phyloP scores from a whole-genome alignment of 2,113 vertebrate species.

The Onychorhynchus coronatus region DNA sequence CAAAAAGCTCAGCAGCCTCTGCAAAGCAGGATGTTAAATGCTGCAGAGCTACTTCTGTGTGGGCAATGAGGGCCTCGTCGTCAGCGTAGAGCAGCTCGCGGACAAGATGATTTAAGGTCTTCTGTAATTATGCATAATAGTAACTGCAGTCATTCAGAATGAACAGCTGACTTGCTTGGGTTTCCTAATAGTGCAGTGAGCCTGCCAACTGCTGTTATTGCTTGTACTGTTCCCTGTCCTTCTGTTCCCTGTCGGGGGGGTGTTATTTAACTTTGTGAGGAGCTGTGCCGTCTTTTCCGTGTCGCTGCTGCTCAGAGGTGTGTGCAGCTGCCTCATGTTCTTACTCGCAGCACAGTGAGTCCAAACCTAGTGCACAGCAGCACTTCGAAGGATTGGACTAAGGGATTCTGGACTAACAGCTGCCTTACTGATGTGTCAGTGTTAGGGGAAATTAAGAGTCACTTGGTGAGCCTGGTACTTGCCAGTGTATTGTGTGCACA shows the following conservation, averaged over 20 bases:
- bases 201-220: not conserved
- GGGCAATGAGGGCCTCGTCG: too few relatives aligned
- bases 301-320: not conserved
- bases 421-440: not conserved
- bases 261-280: not conserved
- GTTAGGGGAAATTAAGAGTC: not conserved
- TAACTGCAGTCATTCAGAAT: not conserved
- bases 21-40: too few relatives aligned
- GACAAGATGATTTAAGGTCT: too few relatives aligned
- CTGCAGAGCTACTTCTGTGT: too few relatives aligned
- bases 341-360: not conserved
- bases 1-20: too few relatives aligned
- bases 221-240: not conserved
- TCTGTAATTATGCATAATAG: not conserved
- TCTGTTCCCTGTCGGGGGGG: not conserved
- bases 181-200: not conserved
- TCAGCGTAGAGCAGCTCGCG: too few relatives aligned
- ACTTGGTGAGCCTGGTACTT: not conserved
- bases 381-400: not conserved
- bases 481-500: not conserved
- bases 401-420: not conserved
- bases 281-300: not conserved
- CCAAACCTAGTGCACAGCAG: not conserved
- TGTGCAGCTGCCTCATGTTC: not conserved
- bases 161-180: not conserved